Percentiles rank a stretch among this genome's conserved stretches.
Evolutionary conservation across 2,113 vertebrate species (phyloP).

Genomic region (Dromas ardeola): DNA sequence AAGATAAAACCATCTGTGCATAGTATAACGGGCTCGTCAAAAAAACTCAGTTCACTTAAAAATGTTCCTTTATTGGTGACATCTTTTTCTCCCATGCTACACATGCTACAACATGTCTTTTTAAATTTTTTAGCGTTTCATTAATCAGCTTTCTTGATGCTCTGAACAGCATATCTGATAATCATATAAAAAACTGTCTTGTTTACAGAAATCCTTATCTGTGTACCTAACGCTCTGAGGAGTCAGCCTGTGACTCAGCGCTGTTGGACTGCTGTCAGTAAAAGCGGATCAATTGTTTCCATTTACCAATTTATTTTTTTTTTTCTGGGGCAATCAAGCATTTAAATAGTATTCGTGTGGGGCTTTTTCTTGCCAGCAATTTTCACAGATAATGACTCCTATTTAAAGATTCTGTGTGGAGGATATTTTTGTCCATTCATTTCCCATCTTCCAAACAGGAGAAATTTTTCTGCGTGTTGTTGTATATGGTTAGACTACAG

Average conservation of each 20-base stretch:
- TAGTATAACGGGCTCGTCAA: not conserved
- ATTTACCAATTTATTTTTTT: not conserved
- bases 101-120: not conserved
- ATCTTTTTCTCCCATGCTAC: not conserved
- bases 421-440: slow-evolving; percentile 26
- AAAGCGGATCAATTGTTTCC: not conserved
- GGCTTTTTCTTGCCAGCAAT: not conserved
- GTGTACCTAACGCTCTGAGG: not conserved
- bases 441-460: not conserved
- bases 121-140: not conserved
- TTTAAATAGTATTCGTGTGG: not conserved
- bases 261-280: slow-evolving; percentile 5
- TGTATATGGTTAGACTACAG: not conserved
- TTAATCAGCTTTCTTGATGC: not conserved
- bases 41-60: not conserved
- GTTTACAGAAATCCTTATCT: not conserved
- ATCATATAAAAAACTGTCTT: not conserved
- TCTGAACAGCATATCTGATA: not conserved
- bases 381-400: slow-evolving; percentile 14
- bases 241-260: not conserved
- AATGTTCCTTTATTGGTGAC: not conserved
- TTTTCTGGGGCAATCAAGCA: slow-evolving; percentile 1
- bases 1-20: not conserved
- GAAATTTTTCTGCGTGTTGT: not conserved
- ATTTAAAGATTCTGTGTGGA: slow-evolving; percentile 15